These are phyloP conservation scores for Lepidonotus clava DNA, from an alignment of 2,888 invertebrate genomes.

Conservation along the genomic window DNA sequence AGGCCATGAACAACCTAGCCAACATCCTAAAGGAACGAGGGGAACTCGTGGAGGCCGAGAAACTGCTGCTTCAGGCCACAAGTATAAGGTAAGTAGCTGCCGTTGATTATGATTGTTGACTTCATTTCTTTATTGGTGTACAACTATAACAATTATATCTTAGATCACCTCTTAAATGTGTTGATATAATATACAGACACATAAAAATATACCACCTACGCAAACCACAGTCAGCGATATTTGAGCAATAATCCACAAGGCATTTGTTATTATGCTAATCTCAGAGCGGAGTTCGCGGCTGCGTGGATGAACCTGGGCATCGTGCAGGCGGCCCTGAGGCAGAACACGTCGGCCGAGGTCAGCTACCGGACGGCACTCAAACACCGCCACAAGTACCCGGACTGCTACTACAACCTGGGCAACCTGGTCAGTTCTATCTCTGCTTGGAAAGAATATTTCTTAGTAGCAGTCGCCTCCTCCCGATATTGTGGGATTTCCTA, in stretches of 20 bases:
- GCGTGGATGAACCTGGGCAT: conserved; percentile 99
- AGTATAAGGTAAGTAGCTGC: conserved; percentile 83
- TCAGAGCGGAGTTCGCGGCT: conserved; percentile 92
- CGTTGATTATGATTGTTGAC: no score
- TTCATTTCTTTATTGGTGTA: no score
- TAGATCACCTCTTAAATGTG: no score
- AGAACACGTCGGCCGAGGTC: conserved; percentile 86
- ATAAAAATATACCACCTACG: no score
- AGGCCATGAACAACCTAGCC: conserved; percentile 96
- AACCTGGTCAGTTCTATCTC: conserved; percentile 91
- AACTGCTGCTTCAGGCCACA: conserved; percentile 87
- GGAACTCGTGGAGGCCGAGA: conserved; percentile 86
- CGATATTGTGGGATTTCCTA: no score
- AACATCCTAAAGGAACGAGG: conserved; percentile 90
- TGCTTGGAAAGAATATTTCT: no score
- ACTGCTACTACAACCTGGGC: conserved; percentile 96
- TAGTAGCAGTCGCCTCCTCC: no score
- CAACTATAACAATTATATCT: no score
- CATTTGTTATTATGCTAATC: no score
- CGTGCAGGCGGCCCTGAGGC: conserved; percentile 88
- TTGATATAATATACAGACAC: no score
- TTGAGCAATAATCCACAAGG: no score
- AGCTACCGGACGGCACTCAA: conserved; percentile 91
- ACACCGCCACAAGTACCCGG: conserved; percentile 90
- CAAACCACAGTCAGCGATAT: no score